Base-by-base conservation (phyloP, 2,888 invertebrate genomes). In the Hyalella azteca region DNA sequence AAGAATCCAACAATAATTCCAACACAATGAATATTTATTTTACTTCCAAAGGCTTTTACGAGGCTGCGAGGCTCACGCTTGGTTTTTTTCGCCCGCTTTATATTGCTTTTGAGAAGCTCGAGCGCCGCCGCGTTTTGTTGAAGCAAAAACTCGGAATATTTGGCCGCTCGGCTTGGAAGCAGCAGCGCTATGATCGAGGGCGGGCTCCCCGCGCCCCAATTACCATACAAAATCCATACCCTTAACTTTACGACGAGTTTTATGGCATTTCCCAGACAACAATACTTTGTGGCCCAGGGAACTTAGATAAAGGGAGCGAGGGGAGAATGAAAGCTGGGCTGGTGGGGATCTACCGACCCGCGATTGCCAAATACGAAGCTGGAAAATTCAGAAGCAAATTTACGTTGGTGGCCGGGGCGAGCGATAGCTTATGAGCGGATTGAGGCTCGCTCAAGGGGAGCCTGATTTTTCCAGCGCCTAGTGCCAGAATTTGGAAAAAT, bases 251-350 rank as follows among this genome's bases (percentile, higher is more conserved):
- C 45, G 75, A 75, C 75, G 45, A 75, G 40, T 45, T 75, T 75
- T 75, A 75, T 75, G 45, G 75, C 75, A 75, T 75, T 75, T 75
- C 29, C 41, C 36, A 75, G 75, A 75, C 75, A 75, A 75, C 75
- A 75, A 75, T 75, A 75, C 75, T 75, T 75, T 75, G 75, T 75
- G 75, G 75, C 32, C 75, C 41, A 29, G 32, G 41, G 40, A 75
- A 45, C 45, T 75, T 75, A 66, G 66, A 66, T 66, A 66, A 66
- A 66, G 66, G 36, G 66, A 66, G 66, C 19, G 36, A 36, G 66
- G 29, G 66, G 36, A 15, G 36, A 36, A 36, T 32, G 36, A 29
- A 36, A 66, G 36, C 32, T 13, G 36, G 26, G 66, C 36, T 66
- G n/a, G 36, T 29, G 29, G 36, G 66, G 66, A 66, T 66, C 45